Percentiles rank a stretch among this genome's conserved stretches.
Evolutionary conservation across 2,797 vertebrate species (phyloP).

Genomic region (Gastrophryne carolinensis): DNA sequence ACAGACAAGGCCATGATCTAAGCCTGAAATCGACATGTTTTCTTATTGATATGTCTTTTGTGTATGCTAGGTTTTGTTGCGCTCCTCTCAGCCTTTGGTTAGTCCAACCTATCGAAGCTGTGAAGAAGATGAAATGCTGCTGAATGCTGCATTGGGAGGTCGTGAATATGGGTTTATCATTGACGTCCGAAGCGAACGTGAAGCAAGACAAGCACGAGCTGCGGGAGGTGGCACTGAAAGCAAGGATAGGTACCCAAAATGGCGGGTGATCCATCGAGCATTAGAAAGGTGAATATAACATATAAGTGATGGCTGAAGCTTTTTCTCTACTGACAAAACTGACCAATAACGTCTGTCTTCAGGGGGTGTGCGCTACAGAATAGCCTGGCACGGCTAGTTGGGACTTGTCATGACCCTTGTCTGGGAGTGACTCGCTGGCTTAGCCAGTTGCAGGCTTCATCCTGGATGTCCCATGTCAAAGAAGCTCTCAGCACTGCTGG

Average conservation of each 20-base stretch:
- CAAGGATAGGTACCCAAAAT: conserved; percentile 72
- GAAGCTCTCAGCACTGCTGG: conserved; percentile 77
- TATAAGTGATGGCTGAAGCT: not conserved
- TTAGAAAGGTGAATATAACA: conserved; percentile 76
- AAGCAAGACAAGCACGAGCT: conserved; percentile 78
- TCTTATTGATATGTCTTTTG: too few species aligned
- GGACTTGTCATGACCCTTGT: conserved; percentile 73
- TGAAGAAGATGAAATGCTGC: conserved; percentile 76
- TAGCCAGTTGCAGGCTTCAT: conserved; percentile 79
- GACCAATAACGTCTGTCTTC: not conserved
- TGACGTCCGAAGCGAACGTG: conserved; percentile 78
- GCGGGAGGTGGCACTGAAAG: conserved; percentile 78
- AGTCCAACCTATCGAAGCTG: conserved; percentile 80
- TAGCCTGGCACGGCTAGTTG: conserved; percentile 76
- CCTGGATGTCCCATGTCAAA: conserved; percentile 83
- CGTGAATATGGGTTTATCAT: conserved; percentile 74
- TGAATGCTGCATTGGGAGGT: conserved; percentile 65
- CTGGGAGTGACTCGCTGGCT: conserved; percentile 82
- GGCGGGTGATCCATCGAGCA: conserved; percentile 77
- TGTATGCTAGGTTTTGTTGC: conserved; percentile 74
- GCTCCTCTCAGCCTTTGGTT: conserved; percentile 78
- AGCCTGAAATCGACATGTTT: too few species aligned
- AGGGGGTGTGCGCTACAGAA: conserved; percentile 83
- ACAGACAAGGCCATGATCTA: too few species aligned
- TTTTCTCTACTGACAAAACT: too few species aligned